phyloP scores from a whole-genome alignment of 2,797 vertebrate genomes.

The Pseudochaenichthys georgianus region DNA sequence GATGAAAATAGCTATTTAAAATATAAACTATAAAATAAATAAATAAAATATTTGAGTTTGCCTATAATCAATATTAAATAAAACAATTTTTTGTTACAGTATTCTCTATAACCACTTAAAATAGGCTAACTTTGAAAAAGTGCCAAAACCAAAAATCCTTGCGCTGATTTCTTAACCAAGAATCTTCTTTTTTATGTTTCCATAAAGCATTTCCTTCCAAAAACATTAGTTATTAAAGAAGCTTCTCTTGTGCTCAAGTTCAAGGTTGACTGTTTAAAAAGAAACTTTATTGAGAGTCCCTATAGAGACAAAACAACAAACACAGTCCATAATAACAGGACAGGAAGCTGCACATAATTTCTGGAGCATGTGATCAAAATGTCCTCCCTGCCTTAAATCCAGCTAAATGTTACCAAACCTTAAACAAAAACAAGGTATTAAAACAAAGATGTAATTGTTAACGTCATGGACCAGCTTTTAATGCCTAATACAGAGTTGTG shows the following conservation, averaged over 20 bases:
- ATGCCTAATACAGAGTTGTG: neutral
- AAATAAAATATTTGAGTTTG: no score
- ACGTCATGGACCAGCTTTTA: neutral
- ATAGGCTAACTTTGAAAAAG: no score
- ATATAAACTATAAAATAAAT: no score
- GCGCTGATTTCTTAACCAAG: no score
- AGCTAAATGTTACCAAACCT: neutral
- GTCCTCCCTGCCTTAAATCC: no score
- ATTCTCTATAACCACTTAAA: no score
- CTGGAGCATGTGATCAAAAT: neutral
- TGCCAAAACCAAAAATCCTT: no score
- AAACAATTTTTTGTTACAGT: no score
- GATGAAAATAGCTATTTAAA: no score
- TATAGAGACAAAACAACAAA: neutral
- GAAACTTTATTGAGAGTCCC: neutral
- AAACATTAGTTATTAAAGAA: neutral
- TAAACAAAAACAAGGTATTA: neutral
- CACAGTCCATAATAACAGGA: neutral
- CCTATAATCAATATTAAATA: no score
- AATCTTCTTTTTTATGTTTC: no score
- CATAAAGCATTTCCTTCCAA: neutral
- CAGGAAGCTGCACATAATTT: neutral
- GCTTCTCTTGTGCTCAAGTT: neutral
- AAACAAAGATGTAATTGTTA: neutral
- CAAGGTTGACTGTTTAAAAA: neutral